Conservation (phyloP, 2,888 invertebrate genomes). For the Andrena chrysosceles region DNA sequence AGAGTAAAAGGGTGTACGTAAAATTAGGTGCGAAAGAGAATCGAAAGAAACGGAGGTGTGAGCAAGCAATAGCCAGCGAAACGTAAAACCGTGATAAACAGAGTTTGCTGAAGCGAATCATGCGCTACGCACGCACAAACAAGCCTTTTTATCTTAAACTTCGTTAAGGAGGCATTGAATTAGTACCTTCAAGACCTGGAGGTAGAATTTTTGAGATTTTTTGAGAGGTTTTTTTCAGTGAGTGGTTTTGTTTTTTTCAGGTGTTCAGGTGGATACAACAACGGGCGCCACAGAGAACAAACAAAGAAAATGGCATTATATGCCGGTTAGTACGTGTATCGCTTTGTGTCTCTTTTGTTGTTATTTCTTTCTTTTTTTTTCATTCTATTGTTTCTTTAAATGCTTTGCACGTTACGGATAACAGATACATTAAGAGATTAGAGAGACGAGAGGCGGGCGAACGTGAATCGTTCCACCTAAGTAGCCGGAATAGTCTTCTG, state of each 20-base stretch:
- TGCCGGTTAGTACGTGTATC: conserved; percentile 81
- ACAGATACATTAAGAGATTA: conserved; percentile 57
- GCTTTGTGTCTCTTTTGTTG: conserved; percentile 61
- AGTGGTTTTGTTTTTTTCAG: conserved; percentile 83
- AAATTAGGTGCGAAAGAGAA: conserved; percentile 15
- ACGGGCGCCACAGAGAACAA: conserved; percentile 85
- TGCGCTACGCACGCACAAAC: conserved; percentile 78
- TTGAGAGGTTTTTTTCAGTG: conserved; percentile 83
- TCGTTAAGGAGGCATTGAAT: conserved; percentile 83
- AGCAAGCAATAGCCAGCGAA: background rate
- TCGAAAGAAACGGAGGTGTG: conserved; percentile 10
- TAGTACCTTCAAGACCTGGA: conserved; percentile 85
- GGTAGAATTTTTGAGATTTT: conserved; percentile 83
- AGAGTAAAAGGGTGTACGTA: background rate
- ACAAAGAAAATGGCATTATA: conserved; percentile 83
- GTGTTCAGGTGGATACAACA: conserved; percentile 84
- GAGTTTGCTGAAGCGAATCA: conserved; percentile 56
- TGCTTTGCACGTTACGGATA: conserved; percentile 54
- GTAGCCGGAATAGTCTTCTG: background rate
- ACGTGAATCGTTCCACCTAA: conserved; percentile 21
- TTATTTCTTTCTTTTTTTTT: conserved; percentile 20
- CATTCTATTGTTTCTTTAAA: conserved; percentile 33
- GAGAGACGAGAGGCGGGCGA: conserved; percentile 63
- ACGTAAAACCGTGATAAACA: background rate
- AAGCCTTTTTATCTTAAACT: conserved; percentile 78